Percentiles rank a stretch among this genome's conserved stretches.
Conservation (phyloP, 2,797 vertebrate genomes). For the Trematomus bernacchii region DNA sequence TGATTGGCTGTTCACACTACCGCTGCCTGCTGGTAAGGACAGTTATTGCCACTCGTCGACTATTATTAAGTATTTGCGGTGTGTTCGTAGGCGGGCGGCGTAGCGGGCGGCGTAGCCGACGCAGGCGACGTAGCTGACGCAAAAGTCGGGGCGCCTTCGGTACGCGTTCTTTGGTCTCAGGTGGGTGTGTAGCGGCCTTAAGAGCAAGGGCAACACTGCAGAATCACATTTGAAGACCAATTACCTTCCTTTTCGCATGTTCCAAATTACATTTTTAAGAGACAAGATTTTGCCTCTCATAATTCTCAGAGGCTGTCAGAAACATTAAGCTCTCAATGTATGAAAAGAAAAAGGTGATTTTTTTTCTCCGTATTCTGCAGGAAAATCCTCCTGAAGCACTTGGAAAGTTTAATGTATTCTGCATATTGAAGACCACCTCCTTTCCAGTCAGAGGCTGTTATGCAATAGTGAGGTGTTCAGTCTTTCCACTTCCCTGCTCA, state of each 20-base stretch:
- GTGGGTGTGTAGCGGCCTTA: no score
- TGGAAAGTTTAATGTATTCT: conserved; percentile 80
- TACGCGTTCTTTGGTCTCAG: no score
- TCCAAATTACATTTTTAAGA: conserved; percentile 32
- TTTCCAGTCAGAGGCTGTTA: conserved; percentile 67
- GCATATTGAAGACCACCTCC: conserved; percentile 78
- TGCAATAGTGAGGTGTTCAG: conserved; percentile 78
- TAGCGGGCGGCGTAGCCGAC: no score
- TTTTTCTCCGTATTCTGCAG: conserved; percentile 55
- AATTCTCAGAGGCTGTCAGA: conserved; percentile 47
- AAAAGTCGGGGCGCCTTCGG: no score
- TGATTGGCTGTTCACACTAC: no score
- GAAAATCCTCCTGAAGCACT: conserved; percentile 71
- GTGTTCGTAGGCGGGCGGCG: no score
- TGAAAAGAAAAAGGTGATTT: conserved; percentile 54
- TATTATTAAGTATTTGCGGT: no score
- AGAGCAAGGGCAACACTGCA: conserved; percentile 9
- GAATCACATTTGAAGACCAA: conserved; percentile 15
- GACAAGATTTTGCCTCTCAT: conserved; percentile 17
- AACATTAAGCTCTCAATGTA: conserved; percentile 32
- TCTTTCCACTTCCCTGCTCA: conserved; percentile 79
- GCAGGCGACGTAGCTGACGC: no score
- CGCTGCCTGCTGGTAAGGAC: no score
- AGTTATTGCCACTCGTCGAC: no score
- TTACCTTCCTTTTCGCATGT: conserved; percentile 34